phyloP scores from a whole-genome alignment of 2,113 vertebrate genomes.

The Podilymbus podiceps region DNA sequence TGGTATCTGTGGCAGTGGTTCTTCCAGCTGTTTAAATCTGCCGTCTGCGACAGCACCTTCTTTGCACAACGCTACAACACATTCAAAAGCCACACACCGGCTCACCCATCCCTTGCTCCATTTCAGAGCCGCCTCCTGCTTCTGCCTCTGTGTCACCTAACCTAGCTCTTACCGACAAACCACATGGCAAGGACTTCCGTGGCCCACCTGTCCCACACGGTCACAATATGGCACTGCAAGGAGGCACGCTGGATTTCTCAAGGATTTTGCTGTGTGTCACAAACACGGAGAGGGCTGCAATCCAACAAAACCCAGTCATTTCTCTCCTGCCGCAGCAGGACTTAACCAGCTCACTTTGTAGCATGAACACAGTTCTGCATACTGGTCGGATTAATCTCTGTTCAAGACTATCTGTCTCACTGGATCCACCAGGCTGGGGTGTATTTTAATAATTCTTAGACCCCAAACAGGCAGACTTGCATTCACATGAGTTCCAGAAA shows the following conservation, averaged over 20 bases:
- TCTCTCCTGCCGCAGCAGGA: not conserved
- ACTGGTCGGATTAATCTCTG: not conserved
- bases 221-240: not conserved
- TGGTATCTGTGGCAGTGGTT: not conserved
- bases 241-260: not conserved
- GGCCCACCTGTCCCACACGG: not conserved
- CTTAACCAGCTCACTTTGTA: not conserved
- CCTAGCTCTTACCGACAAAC: not conserved
- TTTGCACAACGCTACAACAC: not conserved
- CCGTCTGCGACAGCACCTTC: accelerated
- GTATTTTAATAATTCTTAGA: not conserved
- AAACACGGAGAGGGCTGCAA: not conserved
- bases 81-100: not conserved
- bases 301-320: not conserved
- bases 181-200: not conserved
- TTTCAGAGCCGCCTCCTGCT: not conserved
- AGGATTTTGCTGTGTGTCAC: not conserved
- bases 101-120: not conserved
- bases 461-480: not conserved
- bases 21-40: accelerated
- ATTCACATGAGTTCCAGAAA: not conserved
- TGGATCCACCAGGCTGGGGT: not conserved
- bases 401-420: not conserved
- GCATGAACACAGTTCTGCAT: not conserved
- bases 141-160: not conserved